Evolutionary conservation across 2,797 vertebrate species (phyloP).

Genomic region (Paguma larvata): DNA sequence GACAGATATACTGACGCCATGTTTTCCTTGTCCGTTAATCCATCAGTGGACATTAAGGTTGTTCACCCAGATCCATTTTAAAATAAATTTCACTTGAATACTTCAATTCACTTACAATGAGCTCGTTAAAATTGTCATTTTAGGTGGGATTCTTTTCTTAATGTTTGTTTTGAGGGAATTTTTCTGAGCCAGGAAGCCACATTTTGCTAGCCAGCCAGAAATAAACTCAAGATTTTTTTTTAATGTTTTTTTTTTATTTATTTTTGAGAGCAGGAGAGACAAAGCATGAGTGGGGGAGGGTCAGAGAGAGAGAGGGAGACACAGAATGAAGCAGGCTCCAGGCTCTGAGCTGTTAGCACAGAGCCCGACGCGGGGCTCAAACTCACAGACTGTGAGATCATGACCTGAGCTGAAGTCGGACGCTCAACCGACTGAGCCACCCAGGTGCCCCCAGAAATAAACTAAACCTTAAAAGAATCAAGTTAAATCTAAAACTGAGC

Average conservation of each 20-base stretch:
- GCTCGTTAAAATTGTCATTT: slow-evolving; percentile 67
- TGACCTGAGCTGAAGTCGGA: too few species aligned
- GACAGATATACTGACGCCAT: neutral
- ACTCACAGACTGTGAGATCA: too few species aligned
- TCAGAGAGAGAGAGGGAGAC: too few species aligned
- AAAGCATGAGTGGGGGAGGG: too few species aligned
- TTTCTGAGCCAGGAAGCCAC: slow-evolving; percentile 59
- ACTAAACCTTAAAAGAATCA: slow-evolving; percentile 58
- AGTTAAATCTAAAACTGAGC: slow-evolving; percentile 64
- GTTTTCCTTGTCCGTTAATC: neutral
- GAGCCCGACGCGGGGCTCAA: too few species aligned
- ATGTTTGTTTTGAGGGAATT: slow-evolving; percentile 63
- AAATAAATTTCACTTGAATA: slow-evolving; percentile 68
- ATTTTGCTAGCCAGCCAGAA: slow-evolving; percentile 65
- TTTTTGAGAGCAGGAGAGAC: too few species aligned
- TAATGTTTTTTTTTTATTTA: too few species aligned
- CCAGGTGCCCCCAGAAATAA: slow-evolving; percentile 76
- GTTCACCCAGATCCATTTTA: slow-evolving; percentile 66
- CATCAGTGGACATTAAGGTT: neutral
- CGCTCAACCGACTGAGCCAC: too few species aligned
- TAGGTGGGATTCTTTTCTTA: slow-evolving; percentile 23
- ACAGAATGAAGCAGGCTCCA: too few species aligned
- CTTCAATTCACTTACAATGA: slow-evolving; percentile 72
- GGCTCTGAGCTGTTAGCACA: too few species aligned
- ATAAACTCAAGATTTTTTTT: too few species aligned